Base-by-base conservation (phyloP, 2,888 invertebrate species). In the Neoaliturus tenellus region DNA sequence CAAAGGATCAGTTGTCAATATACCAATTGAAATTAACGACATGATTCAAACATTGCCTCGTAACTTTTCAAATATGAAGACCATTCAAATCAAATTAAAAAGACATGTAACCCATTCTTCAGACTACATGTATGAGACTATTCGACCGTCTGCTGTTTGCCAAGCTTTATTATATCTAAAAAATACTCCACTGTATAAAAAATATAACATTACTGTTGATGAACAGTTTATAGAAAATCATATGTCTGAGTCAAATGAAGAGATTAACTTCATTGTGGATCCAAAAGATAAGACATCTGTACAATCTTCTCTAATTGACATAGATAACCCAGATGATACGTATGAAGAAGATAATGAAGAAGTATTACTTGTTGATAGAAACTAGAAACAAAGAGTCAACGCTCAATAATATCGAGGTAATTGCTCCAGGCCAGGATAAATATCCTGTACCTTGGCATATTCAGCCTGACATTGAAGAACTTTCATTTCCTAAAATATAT, bases 1-100 rank as follows among this genome's bases (percentile, higher is more conserved):
- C 44, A 89, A 88, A 84, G 88, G 88, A 0, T 87, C 86, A 85
- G 87, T 90, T 28, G 88, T 89, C 0, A 89, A 89, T 85, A 87
- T 89, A 10, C 87, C 88, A 20, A 85, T 88, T 12, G 87, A 89
- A 83, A 86, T 89, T 17, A 85, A 86, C 23, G 51, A 51, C 10
- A 51, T 51, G 5, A 51, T 51, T 55, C 62, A 86, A 82, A 83
- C 86, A 12, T 78, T 88, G 25, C 88, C 88, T 25, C 81, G 87
- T 83, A 85, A 39, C 17, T 88, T 89, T 51, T 78, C 87, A 84
- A 71, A 88, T 39, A 86, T 88, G 86, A 75, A 85, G 28, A 88
- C 87, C 6, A 85, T 89, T n/a, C 88, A 88, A 86, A 84, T 88
- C 12, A 85, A 88, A 87, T 85, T 89, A 28, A 89, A 88, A 84